Conservation (phyloP, 2,113 vertebrate species). For the Malurus alboscapulatus region DNA sequence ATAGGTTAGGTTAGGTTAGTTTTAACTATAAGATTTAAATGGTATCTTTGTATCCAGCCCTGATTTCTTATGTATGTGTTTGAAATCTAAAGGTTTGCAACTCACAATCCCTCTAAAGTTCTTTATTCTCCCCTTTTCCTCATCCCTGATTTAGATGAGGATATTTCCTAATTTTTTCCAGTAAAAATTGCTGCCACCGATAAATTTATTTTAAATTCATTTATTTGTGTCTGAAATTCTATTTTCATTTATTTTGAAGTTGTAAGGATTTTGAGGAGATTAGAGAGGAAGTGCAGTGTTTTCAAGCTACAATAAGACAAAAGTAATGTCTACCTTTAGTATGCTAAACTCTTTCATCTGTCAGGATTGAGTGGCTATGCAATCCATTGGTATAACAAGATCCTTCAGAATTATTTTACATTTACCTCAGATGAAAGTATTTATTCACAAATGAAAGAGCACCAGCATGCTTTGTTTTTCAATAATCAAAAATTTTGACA, state of each 20-base stretch:
- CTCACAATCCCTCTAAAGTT: not conserved
- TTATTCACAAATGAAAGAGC: not conserved
- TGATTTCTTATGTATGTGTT: not conserved
- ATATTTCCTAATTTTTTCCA: not conserved
- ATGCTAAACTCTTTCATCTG: not conserved
- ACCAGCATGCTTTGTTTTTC: not conserved
- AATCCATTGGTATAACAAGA: not conserved
- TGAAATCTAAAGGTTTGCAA: not conserved
- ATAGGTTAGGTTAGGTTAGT: not conserved
- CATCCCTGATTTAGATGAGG: not conserved
- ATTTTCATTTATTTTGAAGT: constrained; percentile 1
- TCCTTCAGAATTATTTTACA: not conserved
- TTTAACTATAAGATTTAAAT: not conserved
- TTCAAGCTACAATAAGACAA: not conserved
- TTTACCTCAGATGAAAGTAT: not conserved
- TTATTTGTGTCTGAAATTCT: not conserved
- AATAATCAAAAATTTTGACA: not conserved
- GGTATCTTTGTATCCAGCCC: not conserved
- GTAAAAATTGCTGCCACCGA: not conserved
- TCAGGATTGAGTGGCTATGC: not conserved
- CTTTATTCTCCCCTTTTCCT: not conserved
- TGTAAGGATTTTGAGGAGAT: not conserved
- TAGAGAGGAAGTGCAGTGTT: not conserved
- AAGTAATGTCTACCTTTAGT: not conserved
- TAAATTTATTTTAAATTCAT: not conserved